Evolutionary conservation across 2,113 vertebrate genomes (phyloP).

Genomic region (Odocoileus virginianus): DNA sequence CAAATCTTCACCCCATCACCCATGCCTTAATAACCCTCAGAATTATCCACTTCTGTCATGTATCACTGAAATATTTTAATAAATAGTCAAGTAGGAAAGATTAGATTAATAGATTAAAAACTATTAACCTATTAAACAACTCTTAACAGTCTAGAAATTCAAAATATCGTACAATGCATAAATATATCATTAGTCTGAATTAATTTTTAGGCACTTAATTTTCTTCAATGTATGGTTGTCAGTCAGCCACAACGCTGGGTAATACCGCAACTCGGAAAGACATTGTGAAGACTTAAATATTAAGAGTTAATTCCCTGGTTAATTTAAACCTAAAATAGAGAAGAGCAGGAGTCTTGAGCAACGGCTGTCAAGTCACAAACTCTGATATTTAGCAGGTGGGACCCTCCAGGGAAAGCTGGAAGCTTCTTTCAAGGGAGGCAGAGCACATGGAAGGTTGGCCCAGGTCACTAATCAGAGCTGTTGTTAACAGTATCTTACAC

Average conservation of each 20-base stretch:
- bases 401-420: not conserved
- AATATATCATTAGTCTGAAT: slow-evolving; percentile 62
- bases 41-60: slow-evolving; percentile 47
- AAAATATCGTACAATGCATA: slow-evolving; percentile 66
- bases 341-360: not conserved
- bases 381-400: not conserved
- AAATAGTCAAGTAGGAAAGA: slow-evolving; percentile 67
- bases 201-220: slow-evolving; percentile 63
- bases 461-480: not conserved
- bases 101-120: slow-evolving; percentile 69
- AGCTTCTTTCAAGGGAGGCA: not conserved
- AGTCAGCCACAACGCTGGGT: slow-evolving; percentile 52
- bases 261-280: slow-evolving; percentile 10
- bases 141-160: slow-evolving; percentile 68
- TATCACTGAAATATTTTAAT: slow-evolving; percentile 63
- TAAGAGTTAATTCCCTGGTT: slow-evolving; percentile 51
- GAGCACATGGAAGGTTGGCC: not conserved
- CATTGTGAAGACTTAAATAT: slow-evolving; percentile 21
- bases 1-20: not conserved
- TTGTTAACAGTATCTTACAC: not conserved
- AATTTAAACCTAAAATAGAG: slow-evolving; percentile 28
- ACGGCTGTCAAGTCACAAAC: not conserved
- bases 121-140: slow-evolving; percentile 73
- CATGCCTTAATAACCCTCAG: slow-evolving; percentile 1
- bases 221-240: slow-evolving; percentile 43